These are phyloP conservation scores for Rhagologus leucostigma DNA, from an alignment of 2,113 vertebrate genomes.

Conservation along the genomic window DNA sequence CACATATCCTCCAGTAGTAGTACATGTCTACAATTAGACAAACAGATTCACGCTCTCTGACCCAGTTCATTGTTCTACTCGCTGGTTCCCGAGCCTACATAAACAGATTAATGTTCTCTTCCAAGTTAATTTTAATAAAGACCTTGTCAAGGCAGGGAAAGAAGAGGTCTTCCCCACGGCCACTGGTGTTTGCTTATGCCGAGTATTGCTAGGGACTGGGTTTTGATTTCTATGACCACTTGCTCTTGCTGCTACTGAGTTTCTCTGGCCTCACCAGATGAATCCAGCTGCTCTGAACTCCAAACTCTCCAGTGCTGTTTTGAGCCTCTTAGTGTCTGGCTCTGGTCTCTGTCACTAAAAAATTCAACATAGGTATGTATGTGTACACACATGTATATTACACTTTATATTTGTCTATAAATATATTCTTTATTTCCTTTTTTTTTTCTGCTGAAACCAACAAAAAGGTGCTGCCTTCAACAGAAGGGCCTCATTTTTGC, in stretches of 20 bases:
- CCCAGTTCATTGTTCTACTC: not conserved
- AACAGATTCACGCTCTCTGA: not conserved
- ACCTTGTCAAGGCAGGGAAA: not conserved
- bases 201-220: not conserved
- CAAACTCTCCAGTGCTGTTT: not conserved
- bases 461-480: not conserved
- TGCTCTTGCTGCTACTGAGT: not conserved
- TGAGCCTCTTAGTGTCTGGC: not conserved
- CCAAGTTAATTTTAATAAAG: not conserved
- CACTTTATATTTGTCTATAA: not conserved
- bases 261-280: not conserved
- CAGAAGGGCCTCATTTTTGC: not conserved
- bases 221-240: not conserved
- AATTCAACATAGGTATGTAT: not conserved
- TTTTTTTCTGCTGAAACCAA: not conserved
- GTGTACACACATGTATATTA: not conserved
- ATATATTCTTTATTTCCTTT: not conserved
- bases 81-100: not conserved
- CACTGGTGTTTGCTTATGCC: not conserved
- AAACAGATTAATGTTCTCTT: not conserved
- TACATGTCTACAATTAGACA: not conserved
- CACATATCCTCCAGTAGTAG: not conserved
- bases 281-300: not conserved
- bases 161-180: rapidly evolving
- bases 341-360: not conserved